phyloP scores from a whole-genome alignment of 1,140 invertebrate species.

The Drosophila sproati region DNA sequence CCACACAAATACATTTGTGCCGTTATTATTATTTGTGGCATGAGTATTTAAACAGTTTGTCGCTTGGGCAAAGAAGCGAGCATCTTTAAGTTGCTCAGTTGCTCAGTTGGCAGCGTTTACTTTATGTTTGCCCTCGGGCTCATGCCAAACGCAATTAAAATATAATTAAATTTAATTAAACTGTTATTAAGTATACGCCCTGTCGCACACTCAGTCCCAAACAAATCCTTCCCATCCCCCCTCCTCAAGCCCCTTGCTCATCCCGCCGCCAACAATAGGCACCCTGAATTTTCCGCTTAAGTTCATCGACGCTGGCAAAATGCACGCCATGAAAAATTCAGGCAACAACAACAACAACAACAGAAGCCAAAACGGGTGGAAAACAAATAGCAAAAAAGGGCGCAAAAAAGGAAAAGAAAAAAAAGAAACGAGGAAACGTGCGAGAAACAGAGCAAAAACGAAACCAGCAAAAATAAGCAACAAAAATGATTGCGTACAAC shows the following conservation, averaged over 20 bases:
- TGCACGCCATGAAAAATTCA: slow-evolving; percentile 58
- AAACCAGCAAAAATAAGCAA: slow-evolving; percentile 8
- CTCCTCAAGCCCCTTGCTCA: too few relatives aligned
- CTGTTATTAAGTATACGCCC: slow-evolving; percentile 64
- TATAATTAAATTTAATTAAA: slow-evolving; percentile 74
- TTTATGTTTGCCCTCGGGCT: not conserved
- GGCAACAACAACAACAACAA: slow-evolving; percentile 32
- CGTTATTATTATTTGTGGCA: not conserved
- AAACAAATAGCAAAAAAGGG: slow-evolving; percentile 21
- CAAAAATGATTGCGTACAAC: slow-evolving; percentile 40
- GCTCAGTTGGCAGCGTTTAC: not conserved
- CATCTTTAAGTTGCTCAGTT: too few relatives aligned
- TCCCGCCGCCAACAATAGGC: slow-evolving; percentile 36
- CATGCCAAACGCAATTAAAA: slow-evolving; percentile 51
- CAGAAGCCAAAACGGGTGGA: not conserved
- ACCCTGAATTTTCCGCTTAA: slow-evolving; percentile 46
- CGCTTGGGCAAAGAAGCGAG: not conserved
- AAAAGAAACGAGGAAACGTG: not conserved
- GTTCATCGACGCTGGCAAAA: slow-evolving; percentile 32
- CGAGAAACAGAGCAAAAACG: slow-evolving; percentile 2
- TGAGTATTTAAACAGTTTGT: not conserved
- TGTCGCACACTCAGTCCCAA: slow-evolving; percentile 8
- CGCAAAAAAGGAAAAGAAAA: slow-evolving; percentile 21
- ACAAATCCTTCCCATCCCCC: slow-evolving; percentile 3
- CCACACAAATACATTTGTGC: not conserved